Evolutionary conservation across 2,113 vertebrate species (phyloP).

Genomic region (Paracanthobrama guichenoti): DNA sequence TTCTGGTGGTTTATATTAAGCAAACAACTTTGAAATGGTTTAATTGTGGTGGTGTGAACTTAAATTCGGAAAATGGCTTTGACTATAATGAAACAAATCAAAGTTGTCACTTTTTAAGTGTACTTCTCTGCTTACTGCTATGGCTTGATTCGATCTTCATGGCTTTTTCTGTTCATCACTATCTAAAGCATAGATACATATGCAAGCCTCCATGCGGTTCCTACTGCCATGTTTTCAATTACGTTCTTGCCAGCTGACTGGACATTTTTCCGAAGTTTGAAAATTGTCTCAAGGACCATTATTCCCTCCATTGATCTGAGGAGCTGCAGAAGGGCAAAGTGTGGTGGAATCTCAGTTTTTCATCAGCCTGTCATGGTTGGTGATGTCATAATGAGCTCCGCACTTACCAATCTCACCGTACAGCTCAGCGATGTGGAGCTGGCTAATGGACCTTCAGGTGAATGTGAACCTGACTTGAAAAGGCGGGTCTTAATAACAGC

Average conservation of each 20-base stretch:
- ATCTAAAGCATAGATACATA: not conserved
- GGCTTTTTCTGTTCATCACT: not conserved
- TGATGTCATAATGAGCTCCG: constrained; percentile 15
- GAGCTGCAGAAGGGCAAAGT: not conserved
- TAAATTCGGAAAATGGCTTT: not conserved
- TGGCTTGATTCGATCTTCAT: not conserved
- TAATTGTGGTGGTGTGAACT: too few species aligned
- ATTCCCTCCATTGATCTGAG: constrained; percentile 40
- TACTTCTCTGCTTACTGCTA: not conserved
- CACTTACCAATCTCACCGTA: not conserved
- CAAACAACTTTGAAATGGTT: not conserved
- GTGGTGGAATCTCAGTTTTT: constrained; percentile 3
- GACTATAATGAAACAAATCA: not conserved
- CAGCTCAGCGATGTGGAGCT: not conserved
- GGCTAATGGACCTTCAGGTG: constrained; percentile 14
- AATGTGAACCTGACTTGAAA: constrained; percentile 10
- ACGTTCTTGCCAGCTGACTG: constrained; percentile 17
- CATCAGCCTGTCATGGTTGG: constrained; percentile 19
- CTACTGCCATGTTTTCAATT: constrained; percentile 15
- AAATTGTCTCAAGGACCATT: constrained; percentile 21
- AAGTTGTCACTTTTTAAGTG: not conserved
- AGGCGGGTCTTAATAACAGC: not conserved
- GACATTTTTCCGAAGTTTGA: not conserved
- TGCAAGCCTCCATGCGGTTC: not conserved
- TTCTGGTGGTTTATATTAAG: not conserved